Percentiles rank a stretch among this genome's conserved stretches.
phyloP scores from a whole-genome alignment of 92 coral and sea anemone species.

The Micromussa lordhowensis region DNA sequence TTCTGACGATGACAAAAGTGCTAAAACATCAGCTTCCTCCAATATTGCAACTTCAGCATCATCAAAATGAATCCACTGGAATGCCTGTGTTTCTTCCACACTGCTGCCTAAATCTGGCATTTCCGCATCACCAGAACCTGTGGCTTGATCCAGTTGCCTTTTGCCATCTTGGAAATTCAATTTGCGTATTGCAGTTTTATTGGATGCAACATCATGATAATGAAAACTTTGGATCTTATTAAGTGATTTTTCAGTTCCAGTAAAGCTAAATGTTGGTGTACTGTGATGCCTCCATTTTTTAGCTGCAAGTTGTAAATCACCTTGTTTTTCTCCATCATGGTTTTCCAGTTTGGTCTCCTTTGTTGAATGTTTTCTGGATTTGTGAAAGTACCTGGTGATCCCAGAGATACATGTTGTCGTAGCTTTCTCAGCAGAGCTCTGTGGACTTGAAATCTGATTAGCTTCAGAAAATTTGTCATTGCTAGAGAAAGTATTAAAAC shows the following conservation, averaged over 20 bases:
- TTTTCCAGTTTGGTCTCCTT: constrained; percentile 17
- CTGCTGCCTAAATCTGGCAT: not conserved
- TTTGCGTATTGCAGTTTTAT: constrained; percentile 64
- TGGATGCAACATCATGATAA: not conserved
- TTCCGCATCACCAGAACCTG: not conserved
- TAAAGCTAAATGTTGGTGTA: constrained; percentile 26
- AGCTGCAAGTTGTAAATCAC: not conserved
- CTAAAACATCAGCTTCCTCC: constrained; percentile 74
- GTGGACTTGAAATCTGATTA: not conserved
- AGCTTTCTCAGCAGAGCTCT: constrained; percentile 33
- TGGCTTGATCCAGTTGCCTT: not conserved
- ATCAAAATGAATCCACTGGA: constrained; percentile 94
- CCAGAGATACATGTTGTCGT: constrained; percentile 72
- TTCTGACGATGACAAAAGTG: constrained; percentile 82
- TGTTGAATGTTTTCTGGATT: constrained; percentile 55
- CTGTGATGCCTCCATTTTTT: not conserved
- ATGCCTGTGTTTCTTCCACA: not conserved
- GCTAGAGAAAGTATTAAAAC: not conserved
- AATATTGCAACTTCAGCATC: constrained; percentile 84
- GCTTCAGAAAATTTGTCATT: not conserved
- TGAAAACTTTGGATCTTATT: constrained; percentile 44
- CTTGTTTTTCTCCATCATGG: not conserved
- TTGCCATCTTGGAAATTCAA: constrained; percentile 64
- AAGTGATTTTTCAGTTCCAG: constrained; percentile 10
- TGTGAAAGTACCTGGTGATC: constrained; percentile 77